Percentiles rank a stretch among this genome's conserved stretches.
Evolutionary conservation across 2,797 vertebrate genomes (phyloP).

Genomic region (Glossophaga mutica): DNA sequence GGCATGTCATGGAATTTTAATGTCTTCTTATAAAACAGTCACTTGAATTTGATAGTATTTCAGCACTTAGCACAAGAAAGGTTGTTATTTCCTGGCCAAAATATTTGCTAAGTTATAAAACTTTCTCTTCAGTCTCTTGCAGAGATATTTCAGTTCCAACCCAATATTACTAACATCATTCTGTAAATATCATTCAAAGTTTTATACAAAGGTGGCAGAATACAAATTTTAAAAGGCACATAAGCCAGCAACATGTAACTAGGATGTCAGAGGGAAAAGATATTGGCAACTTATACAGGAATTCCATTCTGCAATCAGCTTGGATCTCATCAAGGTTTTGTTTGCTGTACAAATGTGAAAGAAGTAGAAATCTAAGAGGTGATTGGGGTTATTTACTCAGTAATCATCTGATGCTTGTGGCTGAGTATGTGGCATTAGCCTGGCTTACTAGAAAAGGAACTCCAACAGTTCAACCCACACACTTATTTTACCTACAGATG

Average conservation of each 20-base stretch:
- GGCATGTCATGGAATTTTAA: background rate
- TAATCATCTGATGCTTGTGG: conserved; percentile 64
- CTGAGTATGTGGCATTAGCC: conserved; percentile 1
- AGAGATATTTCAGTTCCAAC: background rate
- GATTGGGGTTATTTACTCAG: conserved; percentile 63
- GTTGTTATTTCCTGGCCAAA: background rate
- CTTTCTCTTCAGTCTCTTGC: background rate
- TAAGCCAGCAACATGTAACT: conserved; percentile 58
- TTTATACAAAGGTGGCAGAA: background rate
- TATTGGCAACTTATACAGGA: conserved; percentile 46
- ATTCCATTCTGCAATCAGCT: conserved; percentile 71
- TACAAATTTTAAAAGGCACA: conserved; percentile 6
- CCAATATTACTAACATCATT: background rate
- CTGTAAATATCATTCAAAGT: background rate
- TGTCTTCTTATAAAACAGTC: background rate
- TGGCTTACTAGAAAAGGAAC: conserved; percentile 70
- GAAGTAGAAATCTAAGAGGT: conserved; percentile 58
- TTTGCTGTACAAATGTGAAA: conserved; percentile 73
- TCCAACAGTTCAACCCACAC: conserved; percentile 61
- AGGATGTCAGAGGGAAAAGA: conserved; percentile 29
- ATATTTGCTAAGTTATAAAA: background rate
- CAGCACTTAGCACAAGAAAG: background rate
- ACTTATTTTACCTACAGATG: conserved; percentile 54
- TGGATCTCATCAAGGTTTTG: conserved; percentile 72
- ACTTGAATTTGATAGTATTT: background rate